Percentiles rank a stretch among this genome's conserved stretches.
Conservation (phyloP, 1,140 invertebrate genomes). For the Orchesella cincta region DNA sequence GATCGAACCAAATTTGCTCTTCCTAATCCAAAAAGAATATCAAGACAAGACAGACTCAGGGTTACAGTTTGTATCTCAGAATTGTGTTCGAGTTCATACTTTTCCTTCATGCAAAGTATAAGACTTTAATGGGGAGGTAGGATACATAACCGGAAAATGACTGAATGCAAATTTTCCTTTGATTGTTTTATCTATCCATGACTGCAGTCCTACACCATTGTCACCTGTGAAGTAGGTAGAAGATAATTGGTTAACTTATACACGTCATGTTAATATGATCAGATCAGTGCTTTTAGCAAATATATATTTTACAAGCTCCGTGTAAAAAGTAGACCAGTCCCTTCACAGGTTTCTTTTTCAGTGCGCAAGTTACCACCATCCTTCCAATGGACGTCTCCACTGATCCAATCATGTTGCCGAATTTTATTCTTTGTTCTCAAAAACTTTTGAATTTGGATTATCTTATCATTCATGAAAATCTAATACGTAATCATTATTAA, state of each 20-base stretch:
- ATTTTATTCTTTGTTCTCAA: too few relatives aligned
- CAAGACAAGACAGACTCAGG: neutral
- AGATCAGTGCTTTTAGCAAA: neutral
- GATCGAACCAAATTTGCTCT: conserved; percentile 69
- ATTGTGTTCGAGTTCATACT: too few relatives aligned
- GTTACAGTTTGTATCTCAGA: neutral
- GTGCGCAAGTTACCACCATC: neutral
- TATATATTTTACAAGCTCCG: conserved; percentile 37
- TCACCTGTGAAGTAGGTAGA: conserved; percentile 60
- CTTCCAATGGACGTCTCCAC: neutral
- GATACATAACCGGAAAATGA: conserved; percentile 71
- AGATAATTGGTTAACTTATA: neutral
- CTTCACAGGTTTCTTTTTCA: neutral
- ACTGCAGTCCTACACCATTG: conserved; percentile 63
- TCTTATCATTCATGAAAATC: too few relatives aligned
- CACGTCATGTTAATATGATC: neutral
- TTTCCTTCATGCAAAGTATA: conserved; percentile 67
- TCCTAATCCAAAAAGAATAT: conserved; percentile 11
- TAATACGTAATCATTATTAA: too few relatives aligned
- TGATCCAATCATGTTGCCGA: too few relatives aligned
- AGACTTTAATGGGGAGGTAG: conserved; percentile 68
- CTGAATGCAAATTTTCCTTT: conserved; percentile 65
- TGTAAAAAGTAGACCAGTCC: conserved; percentile 44
- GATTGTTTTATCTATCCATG: conserved; percentile 66
- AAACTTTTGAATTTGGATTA: too few relatives aligned